Conservation (phyloP, 2,797 vertebrate genomes). For the Arrhamphus sclerolepis region DNA sequence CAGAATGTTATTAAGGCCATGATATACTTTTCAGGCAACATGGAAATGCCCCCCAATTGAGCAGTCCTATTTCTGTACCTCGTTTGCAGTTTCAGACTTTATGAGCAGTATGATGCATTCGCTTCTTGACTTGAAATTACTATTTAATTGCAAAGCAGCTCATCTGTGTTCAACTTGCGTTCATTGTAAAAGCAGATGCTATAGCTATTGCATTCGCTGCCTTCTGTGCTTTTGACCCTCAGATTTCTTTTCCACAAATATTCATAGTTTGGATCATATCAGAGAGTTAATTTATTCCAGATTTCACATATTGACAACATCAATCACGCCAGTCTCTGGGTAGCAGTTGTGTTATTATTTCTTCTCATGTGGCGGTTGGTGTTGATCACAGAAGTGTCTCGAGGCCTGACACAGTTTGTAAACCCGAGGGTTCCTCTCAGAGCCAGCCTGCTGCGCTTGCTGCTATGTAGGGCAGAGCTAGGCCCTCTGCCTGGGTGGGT, state of each 20-base stretch:
- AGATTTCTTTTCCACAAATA: conserved; percentile 44
- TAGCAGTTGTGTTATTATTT: conserved; percentile 43
- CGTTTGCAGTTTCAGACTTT: too few relatives aligned
- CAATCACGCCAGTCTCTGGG: conserved; percentile 63
- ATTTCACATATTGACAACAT: conserved; percentile 71
- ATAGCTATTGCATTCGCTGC: neutral
- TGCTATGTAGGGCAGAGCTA: conserved; percentile 81
- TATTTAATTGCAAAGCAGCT: neutral
- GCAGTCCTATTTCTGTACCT: conserved; percentile 1
- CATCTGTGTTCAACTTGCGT: neutral
- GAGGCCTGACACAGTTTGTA: conserved; percentile 84
- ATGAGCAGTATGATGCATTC: neutral
- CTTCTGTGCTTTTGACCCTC: conserved; percentile 43
- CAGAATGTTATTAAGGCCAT: conserved; percentile 65
- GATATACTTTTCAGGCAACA: conserved; percentile 37
- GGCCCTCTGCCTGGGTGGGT: conserved; percentile 64
- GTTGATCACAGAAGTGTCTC: conserved; percentile 75
- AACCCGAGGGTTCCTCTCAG: conserved; percentile 74
- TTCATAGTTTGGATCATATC: conserved; percentile 51
- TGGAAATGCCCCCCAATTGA: conserved; percentile 3
- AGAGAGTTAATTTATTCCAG: conserved; percentile 60
- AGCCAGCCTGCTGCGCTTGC: conserved; percentile 73
- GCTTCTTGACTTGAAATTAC: neutral
- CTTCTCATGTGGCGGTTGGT: conserved; percentile 55
- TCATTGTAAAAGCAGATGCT: neutral